phyloP scores from a whole-genome alignment of 2,113 vertebrate genomes.

The Pluvialis apricaria region DNA sequence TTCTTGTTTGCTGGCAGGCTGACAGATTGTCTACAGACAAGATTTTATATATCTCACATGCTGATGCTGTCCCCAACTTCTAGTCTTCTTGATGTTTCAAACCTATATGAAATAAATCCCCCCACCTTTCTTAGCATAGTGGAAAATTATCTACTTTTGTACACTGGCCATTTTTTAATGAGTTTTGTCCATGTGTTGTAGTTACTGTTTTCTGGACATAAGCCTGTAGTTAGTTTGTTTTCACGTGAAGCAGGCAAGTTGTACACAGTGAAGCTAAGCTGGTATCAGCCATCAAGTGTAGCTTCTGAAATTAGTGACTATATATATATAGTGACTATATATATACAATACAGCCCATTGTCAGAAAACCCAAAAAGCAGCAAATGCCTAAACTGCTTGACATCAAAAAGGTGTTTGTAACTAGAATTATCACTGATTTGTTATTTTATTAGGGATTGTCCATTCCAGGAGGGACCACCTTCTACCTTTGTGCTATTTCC shows the following conservation, averaged over 20 bases:
- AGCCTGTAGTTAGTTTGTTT: neutral
- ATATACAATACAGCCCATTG: neutral
- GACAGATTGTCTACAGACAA: neutral
- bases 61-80: neutral
- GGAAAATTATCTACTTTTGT: neutral
- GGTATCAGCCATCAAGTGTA: neutral
- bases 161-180: neutral
- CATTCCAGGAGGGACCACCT: neutral
- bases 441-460: neutral
- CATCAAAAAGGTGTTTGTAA: neutral
- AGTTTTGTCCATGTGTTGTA: neutral
- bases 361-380: neutral
- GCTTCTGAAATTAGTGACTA: neutral
- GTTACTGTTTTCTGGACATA: neutral
- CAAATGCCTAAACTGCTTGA: neutral
- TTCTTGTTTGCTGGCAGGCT: neutral
- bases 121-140: neutral
- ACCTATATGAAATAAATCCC: neutral
- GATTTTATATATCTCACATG: neutral
- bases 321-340: too few relatives aligned
- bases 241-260: neutral
- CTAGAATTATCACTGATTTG: neutral
- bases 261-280: neutral
- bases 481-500: neutral
- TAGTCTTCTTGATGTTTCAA: neutral